phyloP scores from a whole-genome alignment of 2,797 vertebrate genomes.

The Manis pentadactyla region DNA sequence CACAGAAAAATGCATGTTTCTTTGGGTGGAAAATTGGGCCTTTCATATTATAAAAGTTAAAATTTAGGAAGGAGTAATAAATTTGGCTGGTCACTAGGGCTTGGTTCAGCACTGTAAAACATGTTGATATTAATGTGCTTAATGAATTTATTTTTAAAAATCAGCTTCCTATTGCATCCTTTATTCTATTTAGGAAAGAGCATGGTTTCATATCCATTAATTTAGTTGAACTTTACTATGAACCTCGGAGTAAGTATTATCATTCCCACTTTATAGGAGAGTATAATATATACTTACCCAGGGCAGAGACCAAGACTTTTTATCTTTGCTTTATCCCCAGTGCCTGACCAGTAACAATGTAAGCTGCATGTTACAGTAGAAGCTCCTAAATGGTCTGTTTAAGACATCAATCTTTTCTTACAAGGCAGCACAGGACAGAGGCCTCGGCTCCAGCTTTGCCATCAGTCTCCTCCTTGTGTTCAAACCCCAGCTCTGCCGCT shows the following conservation, averaged over 20 bases:
- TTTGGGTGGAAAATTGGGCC: slow-evolving; percentile 59
- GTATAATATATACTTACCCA: not conserved
- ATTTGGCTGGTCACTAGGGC: not conserved
- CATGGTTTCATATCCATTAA: not conserved
- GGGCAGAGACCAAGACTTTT: not conserved
- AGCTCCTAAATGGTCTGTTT: not conserved
- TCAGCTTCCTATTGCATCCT: not conserved
- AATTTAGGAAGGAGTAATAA: slow-evolving; percentile 34
- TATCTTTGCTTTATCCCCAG: not conserved
- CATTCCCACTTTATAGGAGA: not conserved
- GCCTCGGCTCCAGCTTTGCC: too few relatives aligned
- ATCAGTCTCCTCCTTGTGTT: not conserved
- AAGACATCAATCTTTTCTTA: not conserved
- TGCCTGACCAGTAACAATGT: slow-evolving; percentile 33
- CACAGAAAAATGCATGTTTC: slow-evolving; percentile 69
- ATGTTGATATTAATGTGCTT: not conserved
- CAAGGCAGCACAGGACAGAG: not conserved
- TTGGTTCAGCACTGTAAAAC: slow-evolving; percentile 22
- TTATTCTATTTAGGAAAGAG: slow-evolving; percentile 30
- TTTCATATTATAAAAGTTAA: slow-evolving; percentile 64
- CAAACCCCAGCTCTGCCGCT: not conserved
- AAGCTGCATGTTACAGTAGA: not conserved
- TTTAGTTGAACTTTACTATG: slow-evolving; percentile 41
- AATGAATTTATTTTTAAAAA: slow-evolving; percentile 22
- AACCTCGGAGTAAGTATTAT: not conserved